These are phyloP conservation scores for Loris lydekkerianus DNA, from an alignment of 2,797 vertebrate species.

Conservation along the genomic window DNA sequence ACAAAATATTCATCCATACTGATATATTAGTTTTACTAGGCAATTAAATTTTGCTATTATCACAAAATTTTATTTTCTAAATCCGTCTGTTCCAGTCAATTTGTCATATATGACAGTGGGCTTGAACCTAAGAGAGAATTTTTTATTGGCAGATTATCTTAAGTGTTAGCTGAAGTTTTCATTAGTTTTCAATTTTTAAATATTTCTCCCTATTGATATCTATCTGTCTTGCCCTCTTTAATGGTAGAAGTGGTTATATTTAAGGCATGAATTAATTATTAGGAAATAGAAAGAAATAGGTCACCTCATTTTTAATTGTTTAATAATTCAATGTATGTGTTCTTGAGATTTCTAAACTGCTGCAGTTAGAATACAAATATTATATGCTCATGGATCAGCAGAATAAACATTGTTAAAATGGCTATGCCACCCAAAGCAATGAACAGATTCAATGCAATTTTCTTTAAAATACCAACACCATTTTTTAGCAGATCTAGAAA, in stretches of 20 bases:
- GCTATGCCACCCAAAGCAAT: no score
- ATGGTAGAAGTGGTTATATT: neutral
- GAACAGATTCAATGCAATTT: no score
- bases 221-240: neutral
- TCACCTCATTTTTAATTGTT: neutral
- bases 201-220: neutral
- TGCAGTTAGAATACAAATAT: neutral
- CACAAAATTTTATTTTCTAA: conserved; percentile 62
- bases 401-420: no score
- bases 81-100: neutral
- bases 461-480: no score
- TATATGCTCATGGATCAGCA: neutral
- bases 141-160: neutral
- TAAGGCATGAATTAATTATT: neutral
- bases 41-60: neutral
- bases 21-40: conserved; percentile 55
- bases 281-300: neutral
- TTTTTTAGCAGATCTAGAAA: no score
- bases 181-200: conserved; percentile 57
- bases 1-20: conserved; percentile 47
- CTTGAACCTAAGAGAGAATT: neutral
- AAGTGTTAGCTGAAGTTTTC: neutral
- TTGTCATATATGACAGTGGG: neutral
- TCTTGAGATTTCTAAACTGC: conserved; percentile 2
- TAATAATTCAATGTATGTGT: neutral